phyloP scores from a whole-genome alignment of 23 tunicate species.

The Aplidium turbinatum region DNA sequence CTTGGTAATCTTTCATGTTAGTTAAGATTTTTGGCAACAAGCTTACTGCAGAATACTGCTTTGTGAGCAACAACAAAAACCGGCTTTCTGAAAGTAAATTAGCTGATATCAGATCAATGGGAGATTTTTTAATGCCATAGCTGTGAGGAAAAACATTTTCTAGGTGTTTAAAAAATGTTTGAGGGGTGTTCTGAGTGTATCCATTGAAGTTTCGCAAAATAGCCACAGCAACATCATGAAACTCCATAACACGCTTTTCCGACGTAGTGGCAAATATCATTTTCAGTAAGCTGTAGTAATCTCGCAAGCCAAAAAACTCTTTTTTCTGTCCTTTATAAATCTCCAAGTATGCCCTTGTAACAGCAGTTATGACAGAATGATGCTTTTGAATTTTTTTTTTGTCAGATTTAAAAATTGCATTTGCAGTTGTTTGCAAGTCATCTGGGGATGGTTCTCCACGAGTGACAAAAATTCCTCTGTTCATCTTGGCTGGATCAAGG shows the following conservation, averaged over 20 bases:
- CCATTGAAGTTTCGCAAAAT: conserved; percentile 65
- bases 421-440: conserved; percentile 49
- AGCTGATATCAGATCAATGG: conserved; percentile 18
- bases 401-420: conserved; percentile 43
- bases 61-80: conserved; percentile 48
- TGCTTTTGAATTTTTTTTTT: conserved; percentile 12
- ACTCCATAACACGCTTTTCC: background rate
- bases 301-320: conserved; percentile 63
- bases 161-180: conserved; percentile 27
- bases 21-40: conserved; percentile 18
- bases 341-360: conserved; percentile 48
- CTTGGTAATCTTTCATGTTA: conserved; percentile 16
- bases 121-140: background rate
- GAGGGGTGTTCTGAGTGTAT: background rate
- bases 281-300: conserved; percentile 53
- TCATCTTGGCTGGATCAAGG: conserved; percentile 69
- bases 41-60: conserved; percentile 56
- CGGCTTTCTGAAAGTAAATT: conserved; percentile 48
- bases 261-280: conserved; percentile 17
- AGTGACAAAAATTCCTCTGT: conserved; percentile 69
- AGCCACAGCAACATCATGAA: conserved; percentile 24
- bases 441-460: conserved; percentile 39
- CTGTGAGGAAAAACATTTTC: background rate
- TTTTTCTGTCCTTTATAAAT: conserved; percentile 25
- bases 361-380: background rate